A percentile compares a stretch with the other conserved stretches of the same genome.
Evolutionary conservation across 2,797 vertebrate genomes (phyloP).

Genomic region (Enteromius radiatus): DNA sequence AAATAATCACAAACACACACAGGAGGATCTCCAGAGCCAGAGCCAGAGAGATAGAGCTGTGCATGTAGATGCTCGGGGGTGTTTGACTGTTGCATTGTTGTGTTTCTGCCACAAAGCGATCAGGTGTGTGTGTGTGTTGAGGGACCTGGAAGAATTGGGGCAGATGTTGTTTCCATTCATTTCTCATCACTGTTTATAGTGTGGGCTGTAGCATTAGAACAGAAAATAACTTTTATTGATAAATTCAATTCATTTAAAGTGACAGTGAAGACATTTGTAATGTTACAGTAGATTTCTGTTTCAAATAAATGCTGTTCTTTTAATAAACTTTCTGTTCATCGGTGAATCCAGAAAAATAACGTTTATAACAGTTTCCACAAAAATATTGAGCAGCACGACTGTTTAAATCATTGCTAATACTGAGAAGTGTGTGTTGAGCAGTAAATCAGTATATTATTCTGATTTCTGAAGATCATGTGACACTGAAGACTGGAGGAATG

Average conservation of each 20-base stretch:
- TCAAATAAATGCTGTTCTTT: background rate
- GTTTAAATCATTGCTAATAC: background rate
- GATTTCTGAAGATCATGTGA: background rate
- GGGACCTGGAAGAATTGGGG: background rate
- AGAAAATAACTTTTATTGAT: background rate
- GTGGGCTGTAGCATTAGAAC: background rate
- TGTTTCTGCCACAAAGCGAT: background rate
- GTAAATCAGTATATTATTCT: background rate
- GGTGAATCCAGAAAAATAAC: background rate
- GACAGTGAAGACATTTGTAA: background rate
- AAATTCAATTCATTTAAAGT: background rate
- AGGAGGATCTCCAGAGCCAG: slow-evolving; percentile 16
- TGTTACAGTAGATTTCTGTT: background rate
- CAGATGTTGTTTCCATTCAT: background rate
- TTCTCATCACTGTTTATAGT: background rate
- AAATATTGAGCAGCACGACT: background rate
- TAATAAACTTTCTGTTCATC: background rate
- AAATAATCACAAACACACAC: slow-evolving; percentile 13
- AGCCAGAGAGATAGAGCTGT: too few species aligned
- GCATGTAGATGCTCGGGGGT: background rate
- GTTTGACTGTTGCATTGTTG: slow-evolving; percentile 13
- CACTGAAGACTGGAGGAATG: background rate
- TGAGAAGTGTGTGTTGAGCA: background rate
- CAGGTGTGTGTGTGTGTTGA: slow-evolving; percentile 29
- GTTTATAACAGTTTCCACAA: background rate